Base-by-base conservation (phyloP, 1,140 invertebrate genomes). In the Drosophila ironensis region DNA sequence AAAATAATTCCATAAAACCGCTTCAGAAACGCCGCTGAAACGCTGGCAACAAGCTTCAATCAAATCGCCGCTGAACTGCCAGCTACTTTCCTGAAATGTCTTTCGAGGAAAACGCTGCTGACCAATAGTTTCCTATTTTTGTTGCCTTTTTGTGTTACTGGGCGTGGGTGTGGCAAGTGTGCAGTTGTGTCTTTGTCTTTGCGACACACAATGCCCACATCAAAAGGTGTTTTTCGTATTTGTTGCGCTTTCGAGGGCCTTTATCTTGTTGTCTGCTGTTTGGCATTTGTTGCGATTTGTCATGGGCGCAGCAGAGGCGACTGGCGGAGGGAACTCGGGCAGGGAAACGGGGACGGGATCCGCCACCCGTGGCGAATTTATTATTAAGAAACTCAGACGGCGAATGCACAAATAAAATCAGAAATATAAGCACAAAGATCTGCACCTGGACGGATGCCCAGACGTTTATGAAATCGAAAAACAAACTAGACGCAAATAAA, bases 221-320 rank as follows among this genome's bases (percentile, higher is more conserved):
- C 53, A 73, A 72, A 76, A 78, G 69, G 74, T 78, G 74, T 80
- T 71, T 50, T 47, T 74, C 59, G 41, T 67, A 74, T 80, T 80
- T 73, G 72, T 59, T 66, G 47, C 52, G 52, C 56, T 42, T 60
- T 46, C 37, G 59, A 47, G 38, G 47, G 48, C 50, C 74, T 77
- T 72, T 66, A 76, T 69, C 50, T 53, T 33, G 12, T 33, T 70
- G 64, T 50, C 64, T 72, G 71, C 61, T 73, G 60, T 67, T 73
- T 74, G 70, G 61, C 68, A 78, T 72, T 78, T 72, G 50, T 53
- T 44, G 50, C 74, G 74, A 78, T 78, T 78, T 78, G 74, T 78
- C 74, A 78, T 78, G 74, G 73, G 28, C 60, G 47, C 67, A 57
- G 48, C 47, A 8, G n/a, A 38, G 7, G 20, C 37, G 27, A 28